Evolutionary conservation across 2,888 invertebrate species (phyloP), one percentile per base, ranked within the genome.

Genomic region (Osedax frankpressi): DNA sequence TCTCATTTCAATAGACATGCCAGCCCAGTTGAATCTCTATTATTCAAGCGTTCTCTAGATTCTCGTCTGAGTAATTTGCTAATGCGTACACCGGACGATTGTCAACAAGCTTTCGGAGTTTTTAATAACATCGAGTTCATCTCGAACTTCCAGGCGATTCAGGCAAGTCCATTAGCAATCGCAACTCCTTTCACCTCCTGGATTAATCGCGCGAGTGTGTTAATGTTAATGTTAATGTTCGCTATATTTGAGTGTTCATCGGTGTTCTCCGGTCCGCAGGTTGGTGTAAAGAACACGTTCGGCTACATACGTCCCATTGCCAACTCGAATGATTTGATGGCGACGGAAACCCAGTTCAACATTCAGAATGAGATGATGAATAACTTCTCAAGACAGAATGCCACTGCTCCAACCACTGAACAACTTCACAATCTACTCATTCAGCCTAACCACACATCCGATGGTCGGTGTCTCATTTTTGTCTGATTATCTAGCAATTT

Each of bases 111-210:
- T 44, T 44, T 44, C 19, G 44, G 44, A 11, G 44, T 44, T 11
- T 44, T 44, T 44, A 44, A 44, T 19, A 44, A 44, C 19, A 74
- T 91, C 89, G 97, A 95, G 86, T 96, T 96, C 84, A 92, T 96
- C 75, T 94, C 94, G 75, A 96, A 96, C 85, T 95, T 93, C 85
- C 94, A 95, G 85, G 94, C 95, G 3, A 95, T 96, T 79, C 95
- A 95, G 86, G 74, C 63, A n/a, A 14, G 70, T 14, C 14, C 14
- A 14, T 14, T 28, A 28, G 59, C n/a, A 59, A 59, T 59, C n/a
- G 59, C 59, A 59, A 14, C 26, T n/a, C 19, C 24, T 67, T 14
- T 67, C n/a, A n/a, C n/a, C n/a, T n/a, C n/a, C n/a, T n/a, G n/a
- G n/a, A n/a, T n/a, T 65, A 26, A 14, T 65, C 6, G 25, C 14